These are phyloP conservation scores for Lanius collurio DNA, from an alignment of 2,113 vertebrate species.

Conservation along the genomic window DNA sequence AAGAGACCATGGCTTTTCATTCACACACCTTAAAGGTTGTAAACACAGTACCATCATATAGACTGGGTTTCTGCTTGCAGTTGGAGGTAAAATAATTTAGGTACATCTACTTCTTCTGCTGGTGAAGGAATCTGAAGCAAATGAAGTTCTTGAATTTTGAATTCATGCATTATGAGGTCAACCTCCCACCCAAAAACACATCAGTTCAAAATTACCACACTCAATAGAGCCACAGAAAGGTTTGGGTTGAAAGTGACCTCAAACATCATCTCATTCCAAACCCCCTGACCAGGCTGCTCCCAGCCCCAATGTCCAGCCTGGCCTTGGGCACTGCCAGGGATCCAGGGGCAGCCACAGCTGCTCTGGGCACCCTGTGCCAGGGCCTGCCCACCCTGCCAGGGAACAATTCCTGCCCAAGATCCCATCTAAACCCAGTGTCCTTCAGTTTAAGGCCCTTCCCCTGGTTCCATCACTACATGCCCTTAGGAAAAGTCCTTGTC, in stretches of 20 bases:
- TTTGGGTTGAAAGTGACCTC: neutral
- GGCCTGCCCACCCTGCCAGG: neutral
- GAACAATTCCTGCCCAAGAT: neutral
- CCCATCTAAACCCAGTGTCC: neutral
- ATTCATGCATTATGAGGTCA: neutral
- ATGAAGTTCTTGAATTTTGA: neutral
- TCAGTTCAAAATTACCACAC: neutral
- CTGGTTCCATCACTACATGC: neutral
- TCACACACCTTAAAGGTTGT: neutral
- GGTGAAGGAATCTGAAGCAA: neutral
- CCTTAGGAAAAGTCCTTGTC: neutral
- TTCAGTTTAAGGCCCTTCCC: neutral
- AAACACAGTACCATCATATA: neutral
- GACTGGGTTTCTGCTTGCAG: neutral
- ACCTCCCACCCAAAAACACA: neutral
- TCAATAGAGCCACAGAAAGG: neutral
- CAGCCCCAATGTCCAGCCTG: neutral
- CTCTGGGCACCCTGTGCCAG: neutral
- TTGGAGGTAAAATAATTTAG: neutral
- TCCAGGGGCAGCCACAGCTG: neutral
- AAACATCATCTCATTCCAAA: neutral
- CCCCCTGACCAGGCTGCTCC: neutral
- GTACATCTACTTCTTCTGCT: neutral
- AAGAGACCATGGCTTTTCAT: neutral
- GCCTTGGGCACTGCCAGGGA: neutral